Percentiles rank a stretch among this genome's conserved stretches.
These are phyloP conservation scores for Cettia cetti DNA, from an alignment of 2,113 vertebrate genomes.

Conservation along the genomic window DNA sequence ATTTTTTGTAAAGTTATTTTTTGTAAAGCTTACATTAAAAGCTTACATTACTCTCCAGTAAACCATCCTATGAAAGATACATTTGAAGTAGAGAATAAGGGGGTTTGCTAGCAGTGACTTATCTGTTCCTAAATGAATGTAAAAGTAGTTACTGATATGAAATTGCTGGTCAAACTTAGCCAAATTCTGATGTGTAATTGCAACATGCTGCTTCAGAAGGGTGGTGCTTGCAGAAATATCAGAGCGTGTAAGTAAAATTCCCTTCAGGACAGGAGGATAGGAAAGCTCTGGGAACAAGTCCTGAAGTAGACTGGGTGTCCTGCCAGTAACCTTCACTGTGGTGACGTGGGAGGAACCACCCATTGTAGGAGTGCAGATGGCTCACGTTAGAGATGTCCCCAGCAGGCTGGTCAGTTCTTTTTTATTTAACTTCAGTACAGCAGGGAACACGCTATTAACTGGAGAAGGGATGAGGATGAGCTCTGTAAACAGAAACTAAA, in stretches of 20 bases:
- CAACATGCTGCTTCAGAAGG: not conserved
- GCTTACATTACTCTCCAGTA: not conserved
- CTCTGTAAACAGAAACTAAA: not conserved
- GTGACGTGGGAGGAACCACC: slow-evolving; percentile 25
- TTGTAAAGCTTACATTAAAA: not conserved
- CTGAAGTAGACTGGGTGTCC: not conserved
- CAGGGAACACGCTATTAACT: not conserved
- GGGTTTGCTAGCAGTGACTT: not conserved
- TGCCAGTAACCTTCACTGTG: slow-evolving; percentile 22
- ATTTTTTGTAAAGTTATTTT: not conserved
- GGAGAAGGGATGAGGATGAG: not conserved
- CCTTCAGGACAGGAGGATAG: not conserved
- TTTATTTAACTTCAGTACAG: not conserved
- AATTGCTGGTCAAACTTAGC: not conserved
- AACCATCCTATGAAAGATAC: not conserved
- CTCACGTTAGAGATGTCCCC: not conserved
- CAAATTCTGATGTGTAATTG: not conserved
- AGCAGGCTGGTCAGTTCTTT: not conserved
- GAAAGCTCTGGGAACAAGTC: not conserved
- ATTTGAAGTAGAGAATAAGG: not conserved
- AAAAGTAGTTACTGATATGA: not conserved
- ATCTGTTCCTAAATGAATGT: not conserved
- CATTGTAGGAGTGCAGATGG: not conserved
- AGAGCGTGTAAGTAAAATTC: not conserved
- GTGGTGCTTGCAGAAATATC: slow-evolving; percentile 19